Evolutionary conservation across 2,797 vertebrate genomes (phyloP), one percentile per base, ranked within the genome.

Genomic region (Malacoctenus gilli): DNA sequence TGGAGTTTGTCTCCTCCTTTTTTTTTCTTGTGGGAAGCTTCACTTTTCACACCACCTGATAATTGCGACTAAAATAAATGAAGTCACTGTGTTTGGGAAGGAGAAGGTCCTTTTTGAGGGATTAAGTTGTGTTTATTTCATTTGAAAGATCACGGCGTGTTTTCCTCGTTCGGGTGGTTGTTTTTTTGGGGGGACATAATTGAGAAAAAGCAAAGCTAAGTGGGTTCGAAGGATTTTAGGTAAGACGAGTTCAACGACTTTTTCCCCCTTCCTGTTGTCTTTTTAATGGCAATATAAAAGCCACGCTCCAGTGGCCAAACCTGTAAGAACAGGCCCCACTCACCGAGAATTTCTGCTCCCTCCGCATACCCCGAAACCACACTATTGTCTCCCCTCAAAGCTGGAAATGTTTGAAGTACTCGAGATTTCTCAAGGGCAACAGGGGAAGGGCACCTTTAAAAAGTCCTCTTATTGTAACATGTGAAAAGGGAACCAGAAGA

Each of bases 401-500:
- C 75, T 63, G 72, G 32, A 75, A 75, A 85, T 82, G 74, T 84
- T 85, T 82, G 59, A 76, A 85, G 80, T 63, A 67, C 79, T 84
- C 71, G 72, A 80, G 66, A 83, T 83, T 83, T 79, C 68, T 87
- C 82, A 86, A 88, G 80, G 84, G 75, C 64, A 83, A 71, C 61
- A 43, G 34, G 52, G n/a, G 55, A 85, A 79, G 69, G 83, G 69
- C 81, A 83, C 79, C 81, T 87, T 81, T 82, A 80, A 84, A 83
- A 80, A 72, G n/a, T 87, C 59, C 55, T 66, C 54, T 71, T 76
- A 83, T 79, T 85, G 67, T 78, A 36, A 54, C 37, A 15, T 34
- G 70, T 51, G 64, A 84, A 76, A 76, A 71, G 25, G 53, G 21
- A 72, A 68, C 65, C 13, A 69, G 74, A 56, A 60, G 44, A 72